These are phyloP conservation scores for Asobara japonica DNA, from an alignment of 1,140 invertebrate species.

Conservation along the genomic window DNA sequence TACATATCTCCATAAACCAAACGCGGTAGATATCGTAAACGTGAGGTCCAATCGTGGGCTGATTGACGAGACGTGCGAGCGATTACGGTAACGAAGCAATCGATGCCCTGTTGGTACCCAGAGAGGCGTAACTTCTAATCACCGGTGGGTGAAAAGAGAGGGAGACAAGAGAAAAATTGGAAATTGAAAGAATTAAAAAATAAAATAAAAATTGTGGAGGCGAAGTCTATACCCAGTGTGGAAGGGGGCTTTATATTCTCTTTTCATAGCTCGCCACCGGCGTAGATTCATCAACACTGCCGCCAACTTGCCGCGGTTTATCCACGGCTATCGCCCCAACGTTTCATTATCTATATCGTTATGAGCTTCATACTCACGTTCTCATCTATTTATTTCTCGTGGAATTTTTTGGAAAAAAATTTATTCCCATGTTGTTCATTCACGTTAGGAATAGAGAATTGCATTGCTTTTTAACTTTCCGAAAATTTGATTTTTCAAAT, in stretches of 20 bases:
- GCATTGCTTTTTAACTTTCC: no score
- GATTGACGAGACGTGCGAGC: slow-evolving; percentile 34
- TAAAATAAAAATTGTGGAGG: background rate
- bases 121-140: slow-evolving; percentile 36
- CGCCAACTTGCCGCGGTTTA: slow-evolving; percentile 28
- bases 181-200: background rate
- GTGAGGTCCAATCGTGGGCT: slow-evolving; percentile 20
- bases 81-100: slow-evolving; percentile 37
- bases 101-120: slow-evolving; percentile 8
- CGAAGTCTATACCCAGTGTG: background rate
- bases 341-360: slow-evolving; percentile 32
- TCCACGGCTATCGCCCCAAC: slow-evolving; percentile 31
- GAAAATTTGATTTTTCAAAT: no score
- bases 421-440: background rate
- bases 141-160: slow-evolving; percentile 24
- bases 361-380: slow-evolving; percentile 9
- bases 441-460: background rate
- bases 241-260: background rate
- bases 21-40: slow-evolving; percentile 23
- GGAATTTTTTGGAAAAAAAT: background rate
- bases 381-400: slow-evolving; percentile 8
- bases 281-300: slow-evolving; percentile 30
- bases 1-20: background rate
- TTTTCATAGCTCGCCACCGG: slow-evolving; percentile 26
- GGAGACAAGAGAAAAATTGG: background rate